Percentiles rank a stretch among this genome's conserved stretches.
Evolutionary conservation across 2,797 vertebrate species (phyloP).

Genomic region (Gastrophryne carolinensis): DNA sequence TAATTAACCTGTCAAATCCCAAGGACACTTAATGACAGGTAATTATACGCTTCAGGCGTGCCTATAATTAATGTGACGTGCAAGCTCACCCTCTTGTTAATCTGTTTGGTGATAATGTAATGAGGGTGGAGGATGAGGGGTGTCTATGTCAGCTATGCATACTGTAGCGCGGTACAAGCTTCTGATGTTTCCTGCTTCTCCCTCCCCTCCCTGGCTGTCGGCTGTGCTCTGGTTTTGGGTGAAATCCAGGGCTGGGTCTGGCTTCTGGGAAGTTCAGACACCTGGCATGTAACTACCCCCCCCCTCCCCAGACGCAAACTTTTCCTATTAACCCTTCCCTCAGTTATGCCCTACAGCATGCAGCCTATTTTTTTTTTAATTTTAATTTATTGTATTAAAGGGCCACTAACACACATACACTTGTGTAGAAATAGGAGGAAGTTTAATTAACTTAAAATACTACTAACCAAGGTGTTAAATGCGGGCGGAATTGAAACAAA

Average conservation of each 20-base stretch:
- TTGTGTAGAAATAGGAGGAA: too few species aligned
- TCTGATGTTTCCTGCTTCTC: background rate
- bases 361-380: too few species aligned
- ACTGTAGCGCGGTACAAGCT: background rate
- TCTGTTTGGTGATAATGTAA: slow-evolving; percentile 22
- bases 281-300: slow-evolving; percentile 32
- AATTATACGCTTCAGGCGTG: slow-evolving; percentile 44
- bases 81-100: slow-evolving; percentile 32
- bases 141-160: background rate
- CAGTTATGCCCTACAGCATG: too few species aligned
- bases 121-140: background rate
- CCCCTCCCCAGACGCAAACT: background rate
- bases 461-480: too few species aligned
- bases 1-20: slow-evolving; percentile 39
- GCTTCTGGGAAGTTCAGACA: slow-evolving; percentile 43
- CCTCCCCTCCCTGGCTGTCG: background rate
- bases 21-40: slow-evolving; percentile 50
- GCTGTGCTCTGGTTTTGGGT: slow-evolving; percentile 27
- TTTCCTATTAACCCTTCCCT: slow-evolving; percentile 16
- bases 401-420: too few species aligned
- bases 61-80: slow-evolving; percentile 47
- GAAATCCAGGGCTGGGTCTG: slow-evolving; percentile 17
- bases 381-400: too few species aligned
- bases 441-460: too few species aligned
- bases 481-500: too few species aligned